phyloP scores from a whole-genome alignment of 1,140 invertebrate genomes.

The Pseudomyrmex pallidus region DNA sequence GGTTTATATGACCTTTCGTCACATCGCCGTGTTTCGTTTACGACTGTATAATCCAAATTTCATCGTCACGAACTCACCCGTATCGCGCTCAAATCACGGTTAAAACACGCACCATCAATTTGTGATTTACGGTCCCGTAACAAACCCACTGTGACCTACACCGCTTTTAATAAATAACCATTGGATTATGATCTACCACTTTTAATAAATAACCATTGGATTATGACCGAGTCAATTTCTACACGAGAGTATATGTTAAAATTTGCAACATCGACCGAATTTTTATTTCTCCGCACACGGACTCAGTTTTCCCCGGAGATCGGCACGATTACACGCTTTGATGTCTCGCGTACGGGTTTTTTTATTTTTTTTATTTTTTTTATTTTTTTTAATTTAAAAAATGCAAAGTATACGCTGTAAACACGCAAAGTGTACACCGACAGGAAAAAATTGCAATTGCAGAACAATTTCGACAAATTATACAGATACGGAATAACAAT shows the following conservation, averaged over 20 bases:
- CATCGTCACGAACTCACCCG: slow-evolving; percentile 4
- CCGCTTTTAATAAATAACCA: no score
- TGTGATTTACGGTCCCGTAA: slow-evolving; percentile 35
- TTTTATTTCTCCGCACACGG: slow-evolving; percentile 14
- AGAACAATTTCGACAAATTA: no score
- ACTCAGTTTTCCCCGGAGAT: slow-evolving; percentile 13
- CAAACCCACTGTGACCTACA: background rate
- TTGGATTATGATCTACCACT: background rate
- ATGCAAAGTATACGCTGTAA: background rate
- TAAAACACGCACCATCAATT: slow-evolving; percentile 41
- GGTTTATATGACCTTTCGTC: slow-evolving; percentile 40
- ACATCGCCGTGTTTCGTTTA: slow-evolving; percentile 26
- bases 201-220: slow-evolving; percentile 50
- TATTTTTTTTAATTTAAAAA: no score
- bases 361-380: background rate
- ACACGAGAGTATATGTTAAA: slow-evolving; percentile 32
- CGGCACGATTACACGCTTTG: slow-evolving; percentile 2
- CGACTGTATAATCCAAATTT: slow-evolving; percentile 35
- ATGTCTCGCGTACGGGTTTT: background rate
- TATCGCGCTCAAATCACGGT: slow-evolving; percentile 47
- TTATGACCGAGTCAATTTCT: slow-evolving; percentile 47
- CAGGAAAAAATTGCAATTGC: background rate
- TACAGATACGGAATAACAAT: no score
- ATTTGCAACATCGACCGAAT: background rate
- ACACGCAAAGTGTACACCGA: background rate